phyloP scores from a whole-genome alignment of 2,888 invertebrate species.

The Chrysolina americana region DNA sequence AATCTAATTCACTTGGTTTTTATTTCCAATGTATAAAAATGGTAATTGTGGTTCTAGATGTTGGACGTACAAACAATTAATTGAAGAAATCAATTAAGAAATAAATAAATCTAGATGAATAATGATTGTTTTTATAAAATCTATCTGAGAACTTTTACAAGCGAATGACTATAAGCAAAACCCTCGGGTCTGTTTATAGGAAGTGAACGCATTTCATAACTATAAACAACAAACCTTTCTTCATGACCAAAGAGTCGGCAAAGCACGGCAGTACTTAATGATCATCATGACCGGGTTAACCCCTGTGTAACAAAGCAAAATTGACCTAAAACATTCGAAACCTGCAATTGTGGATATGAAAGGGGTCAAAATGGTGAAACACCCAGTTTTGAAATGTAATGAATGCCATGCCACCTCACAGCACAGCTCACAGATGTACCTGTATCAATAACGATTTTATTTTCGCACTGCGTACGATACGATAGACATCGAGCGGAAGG shows the following conservation, averaged over 20 bases:
- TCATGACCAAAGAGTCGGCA: neutral
- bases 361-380: conserved; percentile 4
- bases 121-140: too few relatives aligned
- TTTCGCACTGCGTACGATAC: conserved; percentile 43
- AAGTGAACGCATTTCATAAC: neutral
- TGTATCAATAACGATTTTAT: conserved; percentile 45
- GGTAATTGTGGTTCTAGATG: too few relatives aligned
- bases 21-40: too few relatives aligned
- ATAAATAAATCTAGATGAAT: too few relatives aligned
- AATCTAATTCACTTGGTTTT: too few relatives aligned
- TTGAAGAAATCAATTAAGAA: too few relatives aligned
- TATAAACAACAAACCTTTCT: neutral
- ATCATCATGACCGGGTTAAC: neutral
- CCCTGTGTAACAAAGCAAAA: conserved; percentile 4
- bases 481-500: conserved; percentile 41
- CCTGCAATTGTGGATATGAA: conserved; percentile 17
- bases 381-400: conserved; percentile 19
- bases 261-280: too few relatives aligned
- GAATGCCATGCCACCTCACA: conserved; percentile 23
- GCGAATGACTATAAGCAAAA: too few relatives aligned
- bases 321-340: conserved; percentile 12
- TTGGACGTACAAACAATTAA: too few relatives aligned
- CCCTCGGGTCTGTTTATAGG: too few relatives aligned
- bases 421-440: conserved; percentile 35
- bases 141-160: too few relatives aligned